Evolutionary conservation across 2,888 invertebrate genomes (phyloP).

Genomic region (Halictus quadricinctus): DNA sequence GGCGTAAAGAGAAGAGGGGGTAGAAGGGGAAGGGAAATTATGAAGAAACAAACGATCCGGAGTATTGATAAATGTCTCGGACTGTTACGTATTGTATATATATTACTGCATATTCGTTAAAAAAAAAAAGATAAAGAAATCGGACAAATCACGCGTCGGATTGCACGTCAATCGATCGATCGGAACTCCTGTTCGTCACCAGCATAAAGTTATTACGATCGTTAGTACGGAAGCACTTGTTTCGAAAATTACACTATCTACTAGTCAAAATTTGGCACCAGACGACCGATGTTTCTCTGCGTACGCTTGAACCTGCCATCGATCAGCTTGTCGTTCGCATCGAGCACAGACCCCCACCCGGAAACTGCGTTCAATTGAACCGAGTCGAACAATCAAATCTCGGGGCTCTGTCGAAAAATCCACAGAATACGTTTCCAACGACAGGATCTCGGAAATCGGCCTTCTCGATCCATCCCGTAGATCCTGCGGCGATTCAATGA

Average conservation of each 20-base stretch:
- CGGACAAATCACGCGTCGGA: conserved; percentile 32
- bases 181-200: conserved; percentile 29
- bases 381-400: not conserved
- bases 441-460: not conserved
- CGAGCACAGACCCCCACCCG: conserved; percentile 20
- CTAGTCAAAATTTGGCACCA: conserved; percentile 64
- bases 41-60: conserved; percentile 34
- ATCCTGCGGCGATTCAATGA: not conserved
- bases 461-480: not conserved
- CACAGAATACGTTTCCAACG: no score
- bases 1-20: not conserved
- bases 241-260: conserved; percentile 60
- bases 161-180: conserved; percentile 38
- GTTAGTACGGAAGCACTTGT: conserved; percentile 62
- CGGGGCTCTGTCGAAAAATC: not conserved
- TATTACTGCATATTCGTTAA: conserved; percentile 55
- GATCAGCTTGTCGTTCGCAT: conserved; percentile 40
- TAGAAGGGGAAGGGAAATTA: not conserved
- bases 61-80: conserved; percentile 44
- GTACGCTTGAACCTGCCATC: conserved; percentile 43
- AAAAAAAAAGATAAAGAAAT: conserved; percentile 18
- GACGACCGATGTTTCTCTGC: conserved; percentile 52
- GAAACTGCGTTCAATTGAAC: conserved; percentile 11
- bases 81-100: conserved; percentile 41
- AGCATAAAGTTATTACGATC: conserved; percentile 42